Percentiles rank a stretch among this genome's conserved stretches.
phyloP scores from a whole-genome alignment of 2,888 invertebrate species.

The Ophion ellenae region DNA sequence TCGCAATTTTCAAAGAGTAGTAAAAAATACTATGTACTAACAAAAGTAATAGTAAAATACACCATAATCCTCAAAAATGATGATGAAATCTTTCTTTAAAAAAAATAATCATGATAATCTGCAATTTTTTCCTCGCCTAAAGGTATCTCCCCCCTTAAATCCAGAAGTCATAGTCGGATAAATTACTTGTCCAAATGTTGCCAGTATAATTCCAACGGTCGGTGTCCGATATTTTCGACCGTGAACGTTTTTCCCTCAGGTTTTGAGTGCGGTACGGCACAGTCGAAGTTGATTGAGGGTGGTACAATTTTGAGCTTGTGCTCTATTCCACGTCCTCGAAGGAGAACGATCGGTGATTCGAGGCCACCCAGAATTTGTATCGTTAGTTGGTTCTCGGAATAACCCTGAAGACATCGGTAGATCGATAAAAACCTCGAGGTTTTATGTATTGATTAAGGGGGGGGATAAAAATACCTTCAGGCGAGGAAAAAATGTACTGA shows the following conservation, averaged over 20 bases:
- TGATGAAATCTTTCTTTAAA: too few species aligned
- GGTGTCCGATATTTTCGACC: constrained; percentile 87
- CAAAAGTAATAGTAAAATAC: neutral
- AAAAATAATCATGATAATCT: too few species aligned
- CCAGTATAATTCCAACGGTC: constrained; percentile 89
- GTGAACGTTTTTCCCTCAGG: constrained; percentile 86
- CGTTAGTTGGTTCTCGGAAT: constrained; percentile 76
- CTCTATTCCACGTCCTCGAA: constrained; percentile 85
- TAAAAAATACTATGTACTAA: neutral
- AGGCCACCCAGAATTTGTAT: constrained; percentile 85
- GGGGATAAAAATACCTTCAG: too few species aligned
- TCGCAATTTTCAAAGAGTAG: neutral
- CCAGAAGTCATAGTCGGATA: neutral
- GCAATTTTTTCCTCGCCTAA: too few species aligned
- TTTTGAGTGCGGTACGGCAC: constrained; percentile 87
- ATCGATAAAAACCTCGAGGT: neutral
- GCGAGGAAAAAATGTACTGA: too few species aligned
- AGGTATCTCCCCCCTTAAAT: too few species aligned
- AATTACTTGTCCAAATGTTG: constrained; percentile 88
- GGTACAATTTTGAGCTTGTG: constrained; percentile 85
- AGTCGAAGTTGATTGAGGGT: constrained; percentile 85
- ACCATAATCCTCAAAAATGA: too few species aligned
- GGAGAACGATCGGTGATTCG: constrained; percentile 83
- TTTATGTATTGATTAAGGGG: neutral
- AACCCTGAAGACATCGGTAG: constrained; percentile 75